Evolutionary conservation across 2,888 invertebrate genomes (phyloP), one percentile per base, ranked within the genome.

Genomic region (Acanthococcus lagerstroemiae): DNA sequence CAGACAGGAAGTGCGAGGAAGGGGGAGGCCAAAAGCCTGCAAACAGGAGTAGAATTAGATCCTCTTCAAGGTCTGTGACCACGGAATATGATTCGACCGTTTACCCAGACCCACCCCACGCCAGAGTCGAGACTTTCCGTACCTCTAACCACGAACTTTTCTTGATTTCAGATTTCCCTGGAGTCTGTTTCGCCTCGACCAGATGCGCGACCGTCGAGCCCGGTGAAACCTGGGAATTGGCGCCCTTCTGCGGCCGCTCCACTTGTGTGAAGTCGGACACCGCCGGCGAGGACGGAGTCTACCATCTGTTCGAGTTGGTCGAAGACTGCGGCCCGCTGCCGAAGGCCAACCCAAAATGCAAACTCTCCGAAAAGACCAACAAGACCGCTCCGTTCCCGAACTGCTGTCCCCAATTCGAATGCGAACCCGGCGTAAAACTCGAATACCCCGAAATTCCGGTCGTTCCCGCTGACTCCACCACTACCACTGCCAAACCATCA

Each of bases 311-410:
- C 57, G 73, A 73, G 61, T 67, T 73, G 67, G 73, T 90, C 0
- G 90, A 91, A 74, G 92, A 92, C 78, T 93, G 92, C 73, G 92
- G 92, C 12, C 91, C 92, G 19, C 81, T 91, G 70, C 92, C 92
- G 4, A 81, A 91, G 70, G 84, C 89, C 69, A 92, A 92, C 77
- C 86, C 72, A 61, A 73, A 73, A 75, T 92, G 92, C 83, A 90
- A 90, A 77, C 82, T 92, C 68, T 89, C 82, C 78, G 90, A 90
- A 5, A 89, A 88, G 76, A 91, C 91, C 74, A 90, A 91, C 82
- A 91, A 90, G 78, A 90, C 90, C 7, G 90, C 91, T 1, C 78
- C 86, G 1, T 93, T 91, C 84, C 92, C 92, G 6, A 83, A 79
- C 27, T 92, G 92, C 76, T 93, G 92, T 75, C 92, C 92, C 1